Base-by-base conservation (phyloP, 1,140 invertebrate genomes). In the Sesamia nonagrioides region DNA sequence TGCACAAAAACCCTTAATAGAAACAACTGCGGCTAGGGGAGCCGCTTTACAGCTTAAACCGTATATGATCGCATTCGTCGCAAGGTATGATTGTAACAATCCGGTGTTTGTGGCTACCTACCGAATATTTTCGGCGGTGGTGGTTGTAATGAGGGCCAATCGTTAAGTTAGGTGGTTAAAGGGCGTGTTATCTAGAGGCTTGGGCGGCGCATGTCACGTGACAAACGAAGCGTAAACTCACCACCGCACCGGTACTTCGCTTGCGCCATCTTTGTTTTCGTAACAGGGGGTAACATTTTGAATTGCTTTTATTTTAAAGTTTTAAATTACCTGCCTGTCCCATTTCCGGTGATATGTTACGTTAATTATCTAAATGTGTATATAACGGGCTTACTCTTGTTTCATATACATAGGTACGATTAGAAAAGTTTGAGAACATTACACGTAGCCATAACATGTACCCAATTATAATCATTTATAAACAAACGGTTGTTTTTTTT, bases 1-100 rank as follows among this genome's bases (percentile, higher is more conserved):
- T 88, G 86, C 82, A 91, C 88, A 90, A 92, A 92, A 90, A 91
- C 86, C 89, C 89, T 84, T 88, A 87, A 86, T 81, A 83, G 82
- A 72, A 82, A 82, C 85, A 85, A 86, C 86, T 83, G 85, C 77
- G 79, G 74, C 83, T 66, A 83, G 88, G 84, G 86, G 83, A 75
- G 83, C 83, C 82, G 80, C 75, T 82, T 81, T 84, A 85, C 81
- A 80, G 73, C 79, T 37, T 69, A 77, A 81, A 85, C 86, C 82
- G 82, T 88, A 86, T 88, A 90, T 86, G 81, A 88, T 82, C 85
- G 82, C 68, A 69, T 88, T 86, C 80, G 87, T 83, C 85, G 81
- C 74, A 66, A 83, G 81, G 61, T 79, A 78, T 61, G 45, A 75
- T 7, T 71, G 80, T 78, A 78, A 81, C 80, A 79, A 73, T 81